phyloP scores from a whole-genome alignment of 2,888 invertebrate species.

The Dasypogon diadema region DNA sequence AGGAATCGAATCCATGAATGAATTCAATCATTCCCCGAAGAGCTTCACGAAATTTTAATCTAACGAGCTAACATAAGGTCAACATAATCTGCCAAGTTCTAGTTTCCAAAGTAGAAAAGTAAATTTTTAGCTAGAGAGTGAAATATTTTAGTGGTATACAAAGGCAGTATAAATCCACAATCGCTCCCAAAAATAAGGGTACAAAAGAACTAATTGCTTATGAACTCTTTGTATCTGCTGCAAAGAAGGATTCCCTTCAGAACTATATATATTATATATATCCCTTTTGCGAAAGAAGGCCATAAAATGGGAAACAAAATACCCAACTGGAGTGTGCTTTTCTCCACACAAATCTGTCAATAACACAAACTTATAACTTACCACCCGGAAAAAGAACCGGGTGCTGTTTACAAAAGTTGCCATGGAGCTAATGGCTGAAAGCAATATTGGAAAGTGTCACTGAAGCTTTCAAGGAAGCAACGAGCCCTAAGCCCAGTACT shows the following conservation, averaged over 20 bases:
- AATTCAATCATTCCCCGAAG: no score
- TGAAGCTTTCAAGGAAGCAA: conserved; percentile 9
- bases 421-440: conserved; percentile 34
- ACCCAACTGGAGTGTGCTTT: not conserved
- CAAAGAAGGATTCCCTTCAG: not conserved
- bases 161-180: no score
- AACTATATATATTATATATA: not conserved
- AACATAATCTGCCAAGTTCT: no score
- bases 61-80: no score
- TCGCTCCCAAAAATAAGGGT: no score
- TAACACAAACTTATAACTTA: not conserved
- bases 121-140: no score
- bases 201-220: conserved; percentile 23
- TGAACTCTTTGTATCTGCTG: not conserved
- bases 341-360: conserved; percentile 22
- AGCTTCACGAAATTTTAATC: no score
- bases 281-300: not conserved
- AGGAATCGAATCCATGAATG: no score
- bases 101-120: no score
- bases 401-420: conserved; percentile 32
- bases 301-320: not conserved
- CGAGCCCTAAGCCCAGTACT: conserved; percentile 10
- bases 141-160: no score
- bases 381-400: not conserved
- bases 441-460: conserved; percentile 5